A percentile compares a stretch with the other conserved stretches of the same genome.
phyloP scores from a whole-genome alignment of 1,140 invertebrate species.

The Cephus cinctus region DNA sequence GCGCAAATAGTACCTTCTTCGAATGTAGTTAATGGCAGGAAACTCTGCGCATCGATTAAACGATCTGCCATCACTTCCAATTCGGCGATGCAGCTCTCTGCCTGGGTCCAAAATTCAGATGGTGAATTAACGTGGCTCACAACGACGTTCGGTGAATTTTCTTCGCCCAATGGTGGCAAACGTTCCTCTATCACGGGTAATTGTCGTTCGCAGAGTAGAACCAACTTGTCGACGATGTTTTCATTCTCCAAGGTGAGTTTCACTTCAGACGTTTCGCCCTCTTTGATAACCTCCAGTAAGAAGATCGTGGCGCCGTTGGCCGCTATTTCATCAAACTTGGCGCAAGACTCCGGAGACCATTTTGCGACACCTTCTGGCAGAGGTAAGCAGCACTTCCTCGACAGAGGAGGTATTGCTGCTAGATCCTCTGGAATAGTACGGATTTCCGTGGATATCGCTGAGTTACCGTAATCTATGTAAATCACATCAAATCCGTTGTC shows the following conservation, averaged over 20 bases:
- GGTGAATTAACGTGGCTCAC: slow-evolving; percentile 68
- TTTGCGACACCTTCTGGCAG: slow-evolving; percentile 27
- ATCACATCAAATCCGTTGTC: slow-evolving; percentile 47
- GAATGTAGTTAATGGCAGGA: slow-evolving; percentile 52
- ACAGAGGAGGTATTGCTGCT: slow-evolving; percentile 36
- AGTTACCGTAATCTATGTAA: slow-evolving; percentile 65
- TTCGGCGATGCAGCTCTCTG: slow-evolving; percentile 61
- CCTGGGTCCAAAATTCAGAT: slow-evolving; percentile 70
- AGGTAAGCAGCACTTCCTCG: slow-evolving; percentile 45
- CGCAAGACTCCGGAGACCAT: slow-evolving; percentile 42
- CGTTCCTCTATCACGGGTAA: slow-evolving; percentile 29
- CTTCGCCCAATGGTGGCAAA: slow-evolving; percentile 42
- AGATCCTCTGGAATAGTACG: slow-evolving; percentile 46
- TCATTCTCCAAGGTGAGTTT: slow-evolving; percentile 62
- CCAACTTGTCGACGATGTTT: slow-evolving; percentile 59
- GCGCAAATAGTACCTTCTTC: slow-evolving; percentile 64
- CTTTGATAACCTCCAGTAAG: slow-evolving; percentile 46
- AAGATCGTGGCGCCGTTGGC: slow-evolving; percentile 46
- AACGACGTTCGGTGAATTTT: slow-evolving; percentile 57
- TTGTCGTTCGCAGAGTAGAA: slow-evolving; percentile 5
- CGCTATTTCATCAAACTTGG: slow-evolving; percentile 35
- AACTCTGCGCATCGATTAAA: slow-evolving; percentile 58
- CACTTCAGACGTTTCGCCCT: slow-evolving; percentile 65
- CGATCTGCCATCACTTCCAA: slow-evolving; percentile 64
- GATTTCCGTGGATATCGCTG: slow-evolving; percentile 37